Conservation (phyloP, 2,113 vertebrate species). For the Pachyramphus minor region DNA sequence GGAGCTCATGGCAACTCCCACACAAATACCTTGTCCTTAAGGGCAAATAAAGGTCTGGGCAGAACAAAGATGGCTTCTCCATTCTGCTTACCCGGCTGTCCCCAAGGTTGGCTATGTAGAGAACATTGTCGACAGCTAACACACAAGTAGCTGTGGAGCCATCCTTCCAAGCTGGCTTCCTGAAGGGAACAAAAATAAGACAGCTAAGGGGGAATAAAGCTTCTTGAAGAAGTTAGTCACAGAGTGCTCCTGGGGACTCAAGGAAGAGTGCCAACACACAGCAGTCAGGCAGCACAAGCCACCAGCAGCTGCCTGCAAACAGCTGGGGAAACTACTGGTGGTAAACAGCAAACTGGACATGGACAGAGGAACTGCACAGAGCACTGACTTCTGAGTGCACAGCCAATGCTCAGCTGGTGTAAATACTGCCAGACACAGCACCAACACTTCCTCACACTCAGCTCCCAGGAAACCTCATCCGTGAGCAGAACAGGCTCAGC, state of each 20-base stretch:
- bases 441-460: neutral
- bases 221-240: neutral
- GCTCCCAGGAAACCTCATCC: neutral
- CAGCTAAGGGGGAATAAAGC: neutral
- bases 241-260: neutral
- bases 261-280: neutral
- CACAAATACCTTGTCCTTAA: neutral
- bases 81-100: slow-evolving; percentile 87
- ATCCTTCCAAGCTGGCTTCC: slow-evolving; percentile 97
- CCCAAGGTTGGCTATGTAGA: slow-evolving; percentile 94
- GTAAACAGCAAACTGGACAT: neutral
- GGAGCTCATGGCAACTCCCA: neutral
- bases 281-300: neutral
- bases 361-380: neutral
- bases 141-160: slow-evolving; percentile 94
- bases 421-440: neutral
- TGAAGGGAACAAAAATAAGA: slow-evolving; percentile 44
- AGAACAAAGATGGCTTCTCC: neutral
- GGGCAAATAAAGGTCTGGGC: neutral
- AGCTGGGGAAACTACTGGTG: neutral
- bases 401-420: neutral
- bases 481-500: neutral
- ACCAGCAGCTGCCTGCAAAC: neutral
- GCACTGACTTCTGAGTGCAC: neutral
- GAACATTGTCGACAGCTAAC: slow-evolving; percentile 84